Base-by-base conservation (phyloP, 2,113 vertebrate species). In the Ctenodactylus gundi region DNA sequence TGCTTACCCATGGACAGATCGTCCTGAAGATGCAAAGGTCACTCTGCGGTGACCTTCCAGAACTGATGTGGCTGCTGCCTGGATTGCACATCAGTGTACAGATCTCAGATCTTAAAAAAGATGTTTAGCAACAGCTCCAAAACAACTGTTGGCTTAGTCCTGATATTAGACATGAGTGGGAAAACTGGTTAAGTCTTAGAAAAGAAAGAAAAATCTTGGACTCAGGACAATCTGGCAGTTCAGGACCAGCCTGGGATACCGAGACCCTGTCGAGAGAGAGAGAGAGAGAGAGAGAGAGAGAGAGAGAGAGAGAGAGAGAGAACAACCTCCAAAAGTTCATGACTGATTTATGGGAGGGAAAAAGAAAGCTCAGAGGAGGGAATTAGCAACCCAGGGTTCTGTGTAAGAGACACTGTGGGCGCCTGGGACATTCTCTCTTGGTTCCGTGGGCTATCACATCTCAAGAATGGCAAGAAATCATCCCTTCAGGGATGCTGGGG, bases 321-420 rank as follows among this genome's bases (percentile, higher is more conserved):
- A 68, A 62, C 23, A 36, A 31, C 23, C 84, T 14, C 7, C 21
- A 29, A 17, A 68, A 51, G 27, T 13, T 6, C 6, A 17, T 15
- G 12, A 36, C 1, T 0, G 6, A 27, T 27, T 23, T 34, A 34
- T 18, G 11, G 25, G 0, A 49, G 31, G 23, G 36, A 15, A 44
- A 46, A 70, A 13, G 65, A 55, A 13, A 18, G 36, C 75, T 81
- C 46, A 12, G 44, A n/a, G n/a, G 3, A 3, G 0, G 0, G 5
- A 67, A 51, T 17, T 5, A 25, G 34, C 39, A 46, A 44, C 17
- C 12, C 25, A 6, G 3, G 65, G 23, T 15, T 20, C 39, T 0
- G 1, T 7, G 39, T 4, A 27, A 57, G 41, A 31, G 60, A 68
- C 15, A 4, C 2, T 21, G n/a, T n/a, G n/a, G n/a, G n/a, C n/a